A percentile compares a stretch with the other conserved stretches of the same genome.
phyloP scores from a whole-genome alignment of 2,888 invertebrate genomes.

The Epinotia brunnichana region DNA sequence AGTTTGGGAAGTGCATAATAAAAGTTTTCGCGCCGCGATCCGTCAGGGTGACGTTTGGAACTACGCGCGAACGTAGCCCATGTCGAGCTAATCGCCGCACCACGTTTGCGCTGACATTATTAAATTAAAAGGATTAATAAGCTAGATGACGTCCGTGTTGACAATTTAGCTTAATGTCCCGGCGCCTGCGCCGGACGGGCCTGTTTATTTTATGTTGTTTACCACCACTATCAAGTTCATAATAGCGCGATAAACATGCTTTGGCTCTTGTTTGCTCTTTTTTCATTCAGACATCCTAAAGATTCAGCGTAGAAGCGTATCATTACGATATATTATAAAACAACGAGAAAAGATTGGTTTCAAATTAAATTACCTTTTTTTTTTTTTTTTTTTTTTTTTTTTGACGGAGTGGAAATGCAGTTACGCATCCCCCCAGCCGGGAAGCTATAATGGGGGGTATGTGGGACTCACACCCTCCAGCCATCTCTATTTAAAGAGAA shows the following conservation, averaged over 20 bases:
- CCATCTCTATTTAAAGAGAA: too few species aligned
- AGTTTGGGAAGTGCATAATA: constrained; percentile 57
- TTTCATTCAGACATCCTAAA: background rate
- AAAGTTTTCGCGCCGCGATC: constrained; percentile 69
- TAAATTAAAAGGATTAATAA: constrained; percentile 60
- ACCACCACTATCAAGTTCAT: constrained; percentile 20
- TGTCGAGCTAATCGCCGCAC: constrained; percentile 41
- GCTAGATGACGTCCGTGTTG: constrained; percentile 61
- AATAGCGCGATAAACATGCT: constrained; percentile 20
- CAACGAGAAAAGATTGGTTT: background rate
- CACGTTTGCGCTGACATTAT: constrained; percentile 54
- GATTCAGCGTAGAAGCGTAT: background rate
- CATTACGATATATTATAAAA: background rate
- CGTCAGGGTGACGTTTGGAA: constrained; percentile 65
- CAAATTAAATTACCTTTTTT: background rate
- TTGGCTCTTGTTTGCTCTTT: background rate
- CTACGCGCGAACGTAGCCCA: constrained; percentile 56
- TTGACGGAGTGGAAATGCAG: too few species aligned
- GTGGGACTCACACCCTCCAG: too few species aligned
- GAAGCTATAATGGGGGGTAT: too few species aligned
- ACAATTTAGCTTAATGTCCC: constrained; percentile 62
- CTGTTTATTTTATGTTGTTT: constrained; percentile 36
- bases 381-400: too few species aligned
- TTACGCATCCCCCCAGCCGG: too few species aligned
- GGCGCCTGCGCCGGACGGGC: constrained; percentile 48